Base-by-base conservation (phyloP, 2,113 vertebrate genomes). In the Balaeniceps rex region DNA sequence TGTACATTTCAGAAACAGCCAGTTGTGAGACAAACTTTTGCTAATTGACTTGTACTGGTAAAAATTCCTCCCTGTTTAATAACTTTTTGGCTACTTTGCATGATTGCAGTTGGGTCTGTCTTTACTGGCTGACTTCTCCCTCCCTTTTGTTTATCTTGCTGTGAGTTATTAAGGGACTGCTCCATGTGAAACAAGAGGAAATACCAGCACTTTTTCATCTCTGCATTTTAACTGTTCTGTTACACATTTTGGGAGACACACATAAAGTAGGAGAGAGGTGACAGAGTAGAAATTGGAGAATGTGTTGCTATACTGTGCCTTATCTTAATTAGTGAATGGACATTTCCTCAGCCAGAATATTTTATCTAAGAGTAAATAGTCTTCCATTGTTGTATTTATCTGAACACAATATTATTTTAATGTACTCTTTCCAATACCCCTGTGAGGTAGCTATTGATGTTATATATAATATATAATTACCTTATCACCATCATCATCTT, bases 131-230 rank as follows among this genome's bases (percentile, higher is more conserved):
- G 81, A 69, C 38, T 84, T 94, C 69, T 75, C n/a, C 40, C 24
- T 85, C 65, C 33, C 11, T 81, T 38, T 91, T 95, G 61, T 96
- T 87, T 83, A 91, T 68, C 47, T 93, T 95, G 65, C 87, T 85
- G 74, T 91, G 92, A 94, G 70, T 87, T 87, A 87, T 72, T 91
- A 94, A 64, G 81, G 69, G 60, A 82, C 65, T 78, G 65, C 49
- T 94, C 60, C 49, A 82, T 26, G 75, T 84, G 77, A 96, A 95
- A 64, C 47, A 78, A 72, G 54, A 91, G 65, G 77, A 96, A 95
- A 94, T 85, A 23, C 26, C 81, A 96, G 57, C 21, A 65, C 10
- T 85, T 89, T 60, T 84, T 84, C 31, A 91, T 61, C 42, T 88
- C 74, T 85, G 9, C 7, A 55, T 87, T 93, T 90, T 88, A 94